These are phyloP conservation scores for Tangara arthus DNA, from an alignment of 2,797 vertebrate species.

Conservation along the genomic window DNA sequence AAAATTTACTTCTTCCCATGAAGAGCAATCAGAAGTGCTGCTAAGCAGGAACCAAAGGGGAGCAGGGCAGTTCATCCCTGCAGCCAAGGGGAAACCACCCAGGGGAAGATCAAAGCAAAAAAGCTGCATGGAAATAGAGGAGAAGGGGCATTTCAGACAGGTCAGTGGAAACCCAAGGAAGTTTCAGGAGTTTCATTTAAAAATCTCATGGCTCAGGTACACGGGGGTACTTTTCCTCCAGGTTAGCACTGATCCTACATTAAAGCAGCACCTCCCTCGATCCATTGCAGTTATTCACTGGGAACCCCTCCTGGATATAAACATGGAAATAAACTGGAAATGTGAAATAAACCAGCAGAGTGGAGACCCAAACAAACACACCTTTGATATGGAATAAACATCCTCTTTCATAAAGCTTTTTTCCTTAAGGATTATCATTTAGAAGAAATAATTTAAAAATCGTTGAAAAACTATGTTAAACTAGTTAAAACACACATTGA, in stretches of 20 bases:
- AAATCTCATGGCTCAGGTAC: not conserved
- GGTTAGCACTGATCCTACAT: not conserved
- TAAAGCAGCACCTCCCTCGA: not conserved
- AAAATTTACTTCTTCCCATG: not conserved
- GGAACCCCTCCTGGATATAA: not conserved
- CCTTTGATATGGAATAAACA: not conserved
- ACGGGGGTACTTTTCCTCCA: not conserved
- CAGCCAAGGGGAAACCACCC: not conserved
- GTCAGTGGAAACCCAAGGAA: not conserved
- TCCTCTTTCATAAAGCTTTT: not conserved
- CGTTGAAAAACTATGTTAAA: accelerated
- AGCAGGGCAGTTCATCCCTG: not conserved
- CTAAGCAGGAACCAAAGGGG: not conserved
- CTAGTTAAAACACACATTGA: not conserved
- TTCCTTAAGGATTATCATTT: not conserved
- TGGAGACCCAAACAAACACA: not conserved
- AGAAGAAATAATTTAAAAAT: not conserved
- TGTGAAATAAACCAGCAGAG: not conserved
- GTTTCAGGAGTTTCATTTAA: not conserved
- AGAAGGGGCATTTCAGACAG: not conserved
- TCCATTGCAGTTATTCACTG: not conserved
- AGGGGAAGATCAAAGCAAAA: not conserved
- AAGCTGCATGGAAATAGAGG: accelerated
- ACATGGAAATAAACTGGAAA: not conserved
- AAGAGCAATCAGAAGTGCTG: not conserved